Evolutionary conservation across 2,888 invertebrate species (phyloP).

Genomic region (Nephrotoma flavescens): DNA sequence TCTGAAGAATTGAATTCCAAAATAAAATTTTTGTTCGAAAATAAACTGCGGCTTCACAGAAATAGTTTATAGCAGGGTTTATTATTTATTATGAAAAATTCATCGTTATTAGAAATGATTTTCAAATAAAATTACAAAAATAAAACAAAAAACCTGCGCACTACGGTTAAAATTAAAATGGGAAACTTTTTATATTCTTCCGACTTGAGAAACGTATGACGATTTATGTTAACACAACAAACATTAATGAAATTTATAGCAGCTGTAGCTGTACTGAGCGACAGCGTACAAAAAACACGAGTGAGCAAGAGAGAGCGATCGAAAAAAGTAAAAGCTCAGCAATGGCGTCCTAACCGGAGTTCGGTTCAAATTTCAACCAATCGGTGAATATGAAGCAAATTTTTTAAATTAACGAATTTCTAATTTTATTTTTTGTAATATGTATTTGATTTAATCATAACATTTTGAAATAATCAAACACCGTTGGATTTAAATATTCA

Average conservation of each 20-base stretch:
- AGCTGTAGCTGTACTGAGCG: not conserved
- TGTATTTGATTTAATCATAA: no score
- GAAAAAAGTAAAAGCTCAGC: not conserved
- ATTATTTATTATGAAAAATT: not conserved
- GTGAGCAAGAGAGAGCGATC: not conserved
- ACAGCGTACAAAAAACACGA: not conserved
- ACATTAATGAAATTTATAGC: not conserved
- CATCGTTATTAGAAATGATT: not conserved
- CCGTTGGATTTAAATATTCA: no score
- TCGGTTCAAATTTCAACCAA: not conserved
- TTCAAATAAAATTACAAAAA: not conserved
- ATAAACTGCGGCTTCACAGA: not conserved
- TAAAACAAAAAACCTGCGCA: not conserved
- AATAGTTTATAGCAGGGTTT: not conserved
- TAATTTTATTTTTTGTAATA: no score
- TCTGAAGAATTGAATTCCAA: not conserved
- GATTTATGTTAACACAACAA: constrained; percentile 2
- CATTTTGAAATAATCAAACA: no score
- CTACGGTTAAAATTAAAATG: not conserved
- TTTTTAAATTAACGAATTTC: not conserved
- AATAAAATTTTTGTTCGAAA: not conserved
- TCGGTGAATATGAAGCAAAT: not conserved
- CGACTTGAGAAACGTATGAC: not conserved
- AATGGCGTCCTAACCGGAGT: not conserved
- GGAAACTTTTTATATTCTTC: not conserved